These are phyloP conservation scores for Aphidius colemani DNA, from an alignment of 2,888 invertebrate species.

Conservation along the genomic window DNA sequence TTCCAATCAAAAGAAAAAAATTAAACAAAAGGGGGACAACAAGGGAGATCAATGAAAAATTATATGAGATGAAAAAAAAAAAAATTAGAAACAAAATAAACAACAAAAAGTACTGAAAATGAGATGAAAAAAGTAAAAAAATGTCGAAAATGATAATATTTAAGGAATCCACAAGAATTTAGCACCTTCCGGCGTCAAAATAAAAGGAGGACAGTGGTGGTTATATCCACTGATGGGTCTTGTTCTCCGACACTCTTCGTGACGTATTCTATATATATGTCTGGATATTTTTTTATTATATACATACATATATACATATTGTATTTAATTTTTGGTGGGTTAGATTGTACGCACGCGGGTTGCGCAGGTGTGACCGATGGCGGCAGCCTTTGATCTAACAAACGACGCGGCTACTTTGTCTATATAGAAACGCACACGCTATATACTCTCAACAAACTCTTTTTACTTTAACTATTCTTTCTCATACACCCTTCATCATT, in stretches of 20 bases:
- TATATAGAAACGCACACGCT: slow-evolving; percentile 35
- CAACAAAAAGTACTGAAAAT: neutral
- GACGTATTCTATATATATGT: slow-evolving; percentile 2
- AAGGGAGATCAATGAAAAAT: too few relatives aligned
- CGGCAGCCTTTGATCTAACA: slow-evolving; percentile 57
- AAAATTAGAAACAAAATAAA: neutral
- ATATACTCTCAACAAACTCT: slow-evolving; percentile 22
- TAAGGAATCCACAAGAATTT: neutral
- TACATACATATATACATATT: slow-evolving; percentile 12
- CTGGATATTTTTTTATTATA: slow-evolving; percentile 9
- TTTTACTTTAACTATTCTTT: slow-evolving; percentile 25
- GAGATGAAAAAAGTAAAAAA: neutral
- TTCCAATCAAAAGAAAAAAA: neutral
- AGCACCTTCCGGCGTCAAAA: neutral
- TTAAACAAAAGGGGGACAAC: neutral
- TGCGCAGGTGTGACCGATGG: slow-evolving; percentile 60
- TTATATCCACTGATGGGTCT: slow-evolving; percentile 1
- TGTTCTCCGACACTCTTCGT: slow-evolving; percentile 5
- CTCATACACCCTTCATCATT: slow-evolving; percentile 10
- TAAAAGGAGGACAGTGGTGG: slow-evolving; percentile 1
- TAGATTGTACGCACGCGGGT: slow-evolving; percentile 50
- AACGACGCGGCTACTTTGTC: slow-evolving; percentile 56
- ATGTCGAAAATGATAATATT: too few relatives aligned
- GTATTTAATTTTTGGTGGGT: slow-evolving; percentile 44
- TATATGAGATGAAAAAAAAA: too few relatives aligned